phyloP scores from a whole-genome alignment of 2,797 vertebrate genomes.

The Gastrophryne carolinensis region DNA sequence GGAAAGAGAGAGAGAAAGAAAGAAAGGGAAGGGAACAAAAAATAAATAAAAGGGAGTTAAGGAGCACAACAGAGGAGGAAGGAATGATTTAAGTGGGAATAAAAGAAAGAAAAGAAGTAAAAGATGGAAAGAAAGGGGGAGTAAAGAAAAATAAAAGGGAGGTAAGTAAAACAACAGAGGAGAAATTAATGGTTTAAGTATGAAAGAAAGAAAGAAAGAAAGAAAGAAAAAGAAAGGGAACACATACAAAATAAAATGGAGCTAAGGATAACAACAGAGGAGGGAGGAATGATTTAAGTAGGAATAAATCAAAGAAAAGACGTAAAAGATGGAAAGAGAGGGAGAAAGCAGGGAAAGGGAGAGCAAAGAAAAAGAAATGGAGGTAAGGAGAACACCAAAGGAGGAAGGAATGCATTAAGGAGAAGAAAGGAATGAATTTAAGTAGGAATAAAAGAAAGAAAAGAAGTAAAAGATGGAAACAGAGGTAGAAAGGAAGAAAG shows the following conservation, averaged over 20 bases:
- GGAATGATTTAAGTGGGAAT: no score
- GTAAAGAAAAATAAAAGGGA: constrained; percentile 15
- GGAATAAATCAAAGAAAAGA: neutral
- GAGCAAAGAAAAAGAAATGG: constrained; percentile 37
- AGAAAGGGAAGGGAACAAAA: neutral
- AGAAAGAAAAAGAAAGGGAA: neutral
- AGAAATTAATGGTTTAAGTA: no score
- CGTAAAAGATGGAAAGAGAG: constrained; percentile 54
- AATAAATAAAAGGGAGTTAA: rapidly evolving
- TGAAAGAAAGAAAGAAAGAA: neutral
- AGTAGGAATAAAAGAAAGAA: no score
- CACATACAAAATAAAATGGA: no score
- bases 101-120: neutral
- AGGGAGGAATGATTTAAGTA: no score
- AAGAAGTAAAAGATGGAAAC: neutral
- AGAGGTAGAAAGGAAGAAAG: no score
- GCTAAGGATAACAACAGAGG: rapidly evolving
- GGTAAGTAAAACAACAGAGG: neutral
- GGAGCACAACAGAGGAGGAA: neutral
- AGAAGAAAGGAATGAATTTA: neutral
- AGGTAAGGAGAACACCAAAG: neutral
- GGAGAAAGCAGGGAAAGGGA: constrained; percentile 52
- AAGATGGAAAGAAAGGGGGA: constrained; percentile 57
- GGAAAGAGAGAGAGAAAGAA: neutral
- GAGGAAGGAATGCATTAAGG: no score